A percentile compares a stretch with the other conserved stretches of the same genome.
Evolutionary conservation across 2,113 vertebrate species (phyloP).

Genomic region (Perca schrenkii): DNA sequence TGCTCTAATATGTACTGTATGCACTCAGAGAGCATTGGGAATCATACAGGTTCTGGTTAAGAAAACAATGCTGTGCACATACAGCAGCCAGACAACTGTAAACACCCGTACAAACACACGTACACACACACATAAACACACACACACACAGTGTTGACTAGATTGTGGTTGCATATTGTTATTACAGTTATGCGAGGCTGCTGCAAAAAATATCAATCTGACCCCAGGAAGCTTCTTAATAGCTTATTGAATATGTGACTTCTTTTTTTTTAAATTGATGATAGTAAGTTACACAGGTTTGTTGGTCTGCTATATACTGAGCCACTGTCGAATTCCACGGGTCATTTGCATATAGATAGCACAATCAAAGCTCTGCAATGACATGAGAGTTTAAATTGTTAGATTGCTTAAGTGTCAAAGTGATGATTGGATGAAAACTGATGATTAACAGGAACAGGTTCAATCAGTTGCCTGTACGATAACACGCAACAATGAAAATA

Average conservation of each 20-base stretch:
- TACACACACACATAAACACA: not conserved
- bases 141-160: not conserved
- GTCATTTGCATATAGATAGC: conserved; percentile 76
- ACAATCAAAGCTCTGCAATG: conserved; percentile 58
- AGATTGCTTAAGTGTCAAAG: conserved; percentile 54
- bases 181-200: conserved; percentile 9
- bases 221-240: conserved; percentile 8
- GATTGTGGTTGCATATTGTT: conserved; percentile 23
- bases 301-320: conserved; percentile 19
- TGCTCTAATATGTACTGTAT: conserved; percentile 6
- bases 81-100: conserved; percentile 16
- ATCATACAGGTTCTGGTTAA: not conserved
- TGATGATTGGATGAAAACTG: conserved; percentile 58
- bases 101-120: conserved; percentile 6
- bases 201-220: conserved; percentile 15
- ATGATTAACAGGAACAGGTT: conserved; percentile 57
- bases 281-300: conserved; percentile 11
- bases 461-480: conserved; percentile 46
- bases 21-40: conserved; percentile 13
- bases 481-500: conserved; percentile 45
- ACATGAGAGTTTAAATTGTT: conserved; percentile 43
- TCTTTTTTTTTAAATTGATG: conserved; percentile 14
- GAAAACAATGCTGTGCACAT: conserved; percentile 12
- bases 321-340: not conserved
- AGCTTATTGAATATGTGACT: conserved; percentile 29